Conservation (phyloP, 2,888 invertebrate genomes). For the Chromoteleia sp. region DNA sequence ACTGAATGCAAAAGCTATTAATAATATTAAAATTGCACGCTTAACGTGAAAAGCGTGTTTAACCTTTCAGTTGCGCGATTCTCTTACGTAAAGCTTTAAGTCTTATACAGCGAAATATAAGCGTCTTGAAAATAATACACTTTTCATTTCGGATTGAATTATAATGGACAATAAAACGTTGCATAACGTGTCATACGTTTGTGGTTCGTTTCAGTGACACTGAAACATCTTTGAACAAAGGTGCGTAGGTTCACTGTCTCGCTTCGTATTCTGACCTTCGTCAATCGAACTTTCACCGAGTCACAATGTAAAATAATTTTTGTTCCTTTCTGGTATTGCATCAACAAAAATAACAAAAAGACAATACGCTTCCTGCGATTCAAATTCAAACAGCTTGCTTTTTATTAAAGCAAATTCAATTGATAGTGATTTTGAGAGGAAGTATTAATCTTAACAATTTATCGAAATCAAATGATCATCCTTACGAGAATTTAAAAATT, state of each 20-base stretch:
- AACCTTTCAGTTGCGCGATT: too few species aligned
- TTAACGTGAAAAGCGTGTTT: too few species aligned
- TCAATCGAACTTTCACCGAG: conserved; percentile 41
- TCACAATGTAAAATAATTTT: conserved; percentile 30
- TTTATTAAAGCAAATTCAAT: too few species aligned
- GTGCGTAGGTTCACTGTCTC: conserved; percentile 13
- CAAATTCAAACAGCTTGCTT: too few species aligned
- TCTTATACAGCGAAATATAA: not conserved
- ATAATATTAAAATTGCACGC: too few species aligned
- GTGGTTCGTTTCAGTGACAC: conserved; percentile 10
- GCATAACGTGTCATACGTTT: not conserved
- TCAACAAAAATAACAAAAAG: conserved; percentile 9
- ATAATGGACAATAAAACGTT: conserved; percentile 8
- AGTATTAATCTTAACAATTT: too few species aligned
- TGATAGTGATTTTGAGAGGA: too few species aligned
- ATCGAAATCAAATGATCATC: too few species aligned
- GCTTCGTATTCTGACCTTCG: conserved; percentile 43
- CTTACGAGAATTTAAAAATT: too few species aligned
- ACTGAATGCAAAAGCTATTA: too few species aligned
- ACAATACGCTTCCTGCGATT: conserved; percentile 22
- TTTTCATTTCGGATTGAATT: not conserved
- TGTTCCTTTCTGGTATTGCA: conserved; percentile 4
- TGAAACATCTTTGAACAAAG: conserved; percentile 8
- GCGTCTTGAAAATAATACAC: not conserved
- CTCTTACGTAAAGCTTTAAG: not conserved